A percentile compares a stretch with the other conserved stretches of the same genome.
These are phyloP conservation scores for Empidonax alnorum DNA, from an alignment of 2,113 vertebrate genomes.

Conservation along the genomic window DNA sequence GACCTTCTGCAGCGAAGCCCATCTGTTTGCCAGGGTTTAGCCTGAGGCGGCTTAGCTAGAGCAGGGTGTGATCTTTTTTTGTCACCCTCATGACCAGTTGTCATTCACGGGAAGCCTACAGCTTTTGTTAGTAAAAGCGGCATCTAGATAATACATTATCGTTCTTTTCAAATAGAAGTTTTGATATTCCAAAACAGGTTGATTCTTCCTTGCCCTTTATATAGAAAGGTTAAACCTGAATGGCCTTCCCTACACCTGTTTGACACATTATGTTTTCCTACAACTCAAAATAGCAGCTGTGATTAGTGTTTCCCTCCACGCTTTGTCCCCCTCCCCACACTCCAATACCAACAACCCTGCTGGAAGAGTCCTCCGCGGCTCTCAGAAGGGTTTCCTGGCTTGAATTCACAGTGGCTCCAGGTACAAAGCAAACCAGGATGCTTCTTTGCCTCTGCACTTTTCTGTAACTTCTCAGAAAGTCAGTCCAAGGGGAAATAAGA, in stretches of 20 bases:
- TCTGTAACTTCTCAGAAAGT: not conserved
- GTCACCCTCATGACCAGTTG: conserved; percentile 9
- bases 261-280: fast-evolving
- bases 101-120: not conserved
- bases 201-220: not conserved
- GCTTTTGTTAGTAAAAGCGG: not conserved
- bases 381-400: not conserved
- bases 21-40: conserved; percentile 64
- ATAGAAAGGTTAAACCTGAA: not conserved
- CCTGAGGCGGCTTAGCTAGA: conserved; percentile 59
- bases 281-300: not conserved
- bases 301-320: not conserved
- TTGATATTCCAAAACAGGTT: not conserved
- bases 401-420: not conserved
- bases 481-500: not conserved
- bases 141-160: not conserved
- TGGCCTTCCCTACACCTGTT: not conserved
- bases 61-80: conserved; percentile 51
- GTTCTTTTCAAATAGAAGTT: not conserved
- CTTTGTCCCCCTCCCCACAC: not conserved
- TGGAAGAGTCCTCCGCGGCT: fast-evolving
- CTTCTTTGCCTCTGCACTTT: not conserved
- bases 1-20: conserved; percentile 38
- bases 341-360: not conserved
- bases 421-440: not conserved